These are phyloP conservation scores for Palythoa caribaeorum DNA, from an alignment of 92 coral and sea anemone genomes.

Conservation along the genomic window DNA sequence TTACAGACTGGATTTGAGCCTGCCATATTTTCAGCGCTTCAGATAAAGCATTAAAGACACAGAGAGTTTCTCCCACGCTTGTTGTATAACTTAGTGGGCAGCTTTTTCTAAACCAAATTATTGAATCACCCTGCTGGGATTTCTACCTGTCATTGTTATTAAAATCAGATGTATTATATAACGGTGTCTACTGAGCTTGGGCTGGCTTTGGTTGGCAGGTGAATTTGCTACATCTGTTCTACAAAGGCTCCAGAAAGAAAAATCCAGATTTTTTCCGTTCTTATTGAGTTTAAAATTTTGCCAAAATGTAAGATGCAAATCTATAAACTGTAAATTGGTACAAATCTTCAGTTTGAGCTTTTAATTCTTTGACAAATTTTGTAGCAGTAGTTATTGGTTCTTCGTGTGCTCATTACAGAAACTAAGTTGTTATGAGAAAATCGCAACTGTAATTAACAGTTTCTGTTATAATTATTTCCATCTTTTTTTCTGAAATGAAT, in stretches of 20 bases:
- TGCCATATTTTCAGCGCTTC: not conserved
- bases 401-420: constrained; percentile 29
- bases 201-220: constrained; percentile 38
- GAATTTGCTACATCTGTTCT: constrained; percentile 27
- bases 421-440: not conserved
- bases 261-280: not conserved
- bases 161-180: constrained; percentile 13
- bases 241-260: not conserved
- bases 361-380: constrained; percentile 17
- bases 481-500: constrained; percentile 17
- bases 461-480: constrained; percentile 7
- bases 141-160: constrained; percentile 14
- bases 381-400: constrained; percentile 27
- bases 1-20: constrained; percentile 18
- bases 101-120: not conserved
- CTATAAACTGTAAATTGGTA: too few species aligned
- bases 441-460: constrained; percentile 21
- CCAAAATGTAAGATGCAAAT: not conserved
- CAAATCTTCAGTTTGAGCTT: not conserved
- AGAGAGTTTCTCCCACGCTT: constrained; percentile 5
- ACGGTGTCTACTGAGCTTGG: constrained; percentile 23
- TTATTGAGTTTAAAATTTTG: not conserved
- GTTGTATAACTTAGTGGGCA: not conserved
- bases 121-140: constrained; percentile 34
- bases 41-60: not conserved